These are phyloP conservation scores for Sphaerodactylus townsendi DNA, from an alignment of 2,113 vertebrate genomes.

Conservation along the genomic window DNA sequence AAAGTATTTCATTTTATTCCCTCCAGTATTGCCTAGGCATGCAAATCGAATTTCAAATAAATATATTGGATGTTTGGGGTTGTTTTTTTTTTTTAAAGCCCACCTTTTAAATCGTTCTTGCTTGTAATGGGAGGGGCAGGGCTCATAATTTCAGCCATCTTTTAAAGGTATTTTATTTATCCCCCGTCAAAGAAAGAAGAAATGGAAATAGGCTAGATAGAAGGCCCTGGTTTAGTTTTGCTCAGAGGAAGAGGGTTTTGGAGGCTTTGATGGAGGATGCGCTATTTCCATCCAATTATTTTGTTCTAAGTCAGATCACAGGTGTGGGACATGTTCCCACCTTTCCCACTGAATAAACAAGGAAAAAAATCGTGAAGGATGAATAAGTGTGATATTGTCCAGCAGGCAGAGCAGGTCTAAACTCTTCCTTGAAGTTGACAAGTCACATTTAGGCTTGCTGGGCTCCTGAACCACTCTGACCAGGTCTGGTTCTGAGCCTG, in stretches of 20 bases:
- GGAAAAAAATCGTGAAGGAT: background rate
- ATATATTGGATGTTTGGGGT: background rate
- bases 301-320: fast-evolving
- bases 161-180: background rate
- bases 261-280: fast-evolving
- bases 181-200: background rate
- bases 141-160: background rate
- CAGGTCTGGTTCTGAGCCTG: background rate
- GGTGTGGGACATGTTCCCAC: fast-evolving
- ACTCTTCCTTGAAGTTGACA: background rate
- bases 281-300: fast-evolving
- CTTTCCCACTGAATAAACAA: fast-evolving
- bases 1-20: fast-evolving
- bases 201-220: background rate
- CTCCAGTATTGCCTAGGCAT: fast-evolving
- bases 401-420: background rate
- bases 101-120: fast-evolving
- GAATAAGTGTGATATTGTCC: background rate
- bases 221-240: background rate
- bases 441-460: background rate
- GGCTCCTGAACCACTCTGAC: background rate
- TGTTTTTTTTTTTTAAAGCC: background rate
- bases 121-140: background rate
- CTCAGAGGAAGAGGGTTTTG: fast-evolving
- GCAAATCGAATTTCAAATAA: background rate